phyloP scores from a whole-genome alignment of 53 echinoderm and acorn worm species.

The Henricia sp. region DNA sequence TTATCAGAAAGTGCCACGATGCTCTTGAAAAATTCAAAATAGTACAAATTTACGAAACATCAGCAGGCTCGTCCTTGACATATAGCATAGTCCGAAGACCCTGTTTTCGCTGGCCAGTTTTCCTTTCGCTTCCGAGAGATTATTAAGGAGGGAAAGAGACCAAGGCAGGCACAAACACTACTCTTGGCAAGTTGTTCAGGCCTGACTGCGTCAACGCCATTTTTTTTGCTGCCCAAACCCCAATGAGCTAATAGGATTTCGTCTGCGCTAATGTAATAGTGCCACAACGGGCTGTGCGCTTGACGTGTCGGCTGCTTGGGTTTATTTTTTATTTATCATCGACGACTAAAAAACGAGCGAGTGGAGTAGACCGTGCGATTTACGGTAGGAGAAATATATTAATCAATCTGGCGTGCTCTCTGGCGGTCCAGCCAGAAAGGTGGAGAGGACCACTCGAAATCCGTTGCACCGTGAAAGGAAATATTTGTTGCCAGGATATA shows the following conservation, averaged over 20 bases:
- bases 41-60: constrained; percentile 8
- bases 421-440: constrained; percentile 3
- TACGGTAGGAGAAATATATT: constrained; percentile 48
- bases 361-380: constrained; percentile 4
- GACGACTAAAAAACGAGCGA: neutral
- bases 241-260: constrained; percentile 33
- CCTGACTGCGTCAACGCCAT: neutral
- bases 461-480: too few relatives aligned
- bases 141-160: neutral
- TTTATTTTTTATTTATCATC: neutral
- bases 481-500: too few relatives aligned
- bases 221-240: neutral
- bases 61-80: constrained; percentile 23
- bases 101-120: constrained; percentile 10
- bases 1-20: neutral
- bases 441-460: too few relatives aligned
- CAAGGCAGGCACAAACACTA: constrained; percentile 3
- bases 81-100: neutral
- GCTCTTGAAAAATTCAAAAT: neutral
- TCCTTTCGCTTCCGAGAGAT: neutral
- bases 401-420: constrained; percentile 20
- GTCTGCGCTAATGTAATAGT: constrained; percentile 36
- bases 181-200: constrained; percentile 25
- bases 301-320: neutral
- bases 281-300: neutral